phyloP scores from a whole-genome alignment of 2,113 vertebrate species.

The Vombatus ursinus region DNA sequence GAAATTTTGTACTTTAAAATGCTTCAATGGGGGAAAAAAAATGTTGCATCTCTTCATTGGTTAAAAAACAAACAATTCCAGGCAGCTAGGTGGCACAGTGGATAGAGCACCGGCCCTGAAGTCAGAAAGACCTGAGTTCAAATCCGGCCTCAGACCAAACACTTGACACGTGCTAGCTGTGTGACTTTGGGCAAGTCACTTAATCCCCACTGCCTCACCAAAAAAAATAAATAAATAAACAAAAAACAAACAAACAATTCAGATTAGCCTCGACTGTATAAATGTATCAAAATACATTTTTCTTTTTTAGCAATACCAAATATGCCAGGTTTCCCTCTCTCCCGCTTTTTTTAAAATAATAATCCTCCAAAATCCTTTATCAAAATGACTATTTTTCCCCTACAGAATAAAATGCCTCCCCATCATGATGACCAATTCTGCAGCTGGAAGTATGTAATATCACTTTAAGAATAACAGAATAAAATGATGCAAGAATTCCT shows the following conservation, averaged over 20 bases:
- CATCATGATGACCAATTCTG: neutral
- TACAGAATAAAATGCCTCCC: neutral
- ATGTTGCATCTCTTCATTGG: neutral
- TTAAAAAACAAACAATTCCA: neutral
- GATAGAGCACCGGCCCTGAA: too few relatives aligned
- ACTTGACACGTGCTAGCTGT: too few relatives aligned
- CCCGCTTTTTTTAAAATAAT: neutral
- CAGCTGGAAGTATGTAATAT: neutral
- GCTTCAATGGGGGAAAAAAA: neutral
- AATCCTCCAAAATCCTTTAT: neutral
- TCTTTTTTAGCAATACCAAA: slow-evolving; percentile 3
- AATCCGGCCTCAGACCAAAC: too few relatives aligned
- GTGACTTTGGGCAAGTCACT: too few relatives aligned
- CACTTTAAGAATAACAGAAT: slow-evolving; percentile 37
- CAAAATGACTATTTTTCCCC: neutral
- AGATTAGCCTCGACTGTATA: neutral
- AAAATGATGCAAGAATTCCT: neutral
- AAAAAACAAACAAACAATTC: neutral
- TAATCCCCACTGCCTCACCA: too few relatives aligned
- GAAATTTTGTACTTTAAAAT: neutral
- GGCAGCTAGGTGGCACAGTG: too few relatives aligned
- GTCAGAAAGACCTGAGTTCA: too few relatives aligned
- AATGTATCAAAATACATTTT: neutral
- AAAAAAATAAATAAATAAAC: too few relatives aligned
- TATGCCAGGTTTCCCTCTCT: neutral